Evolutionary conservation across 1,140 invertebrate species (phyloP).

Genomic region (Nautilus pompilius): DNA sequence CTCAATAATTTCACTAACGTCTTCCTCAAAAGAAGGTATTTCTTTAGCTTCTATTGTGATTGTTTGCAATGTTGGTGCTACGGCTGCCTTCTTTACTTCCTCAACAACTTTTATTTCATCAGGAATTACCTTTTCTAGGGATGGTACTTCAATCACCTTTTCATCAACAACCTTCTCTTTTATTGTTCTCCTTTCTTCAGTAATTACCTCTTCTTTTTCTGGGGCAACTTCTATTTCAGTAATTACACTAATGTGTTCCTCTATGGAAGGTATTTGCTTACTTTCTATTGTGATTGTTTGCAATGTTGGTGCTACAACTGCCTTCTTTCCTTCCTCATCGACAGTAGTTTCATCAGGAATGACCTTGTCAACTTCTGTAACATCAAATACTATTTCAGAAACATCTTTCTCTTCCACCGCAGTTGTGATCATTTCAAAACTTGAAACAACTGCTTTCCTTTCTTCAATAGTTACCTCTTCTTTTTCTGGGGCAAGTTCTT

Average conservation of each 20-base stretch:
- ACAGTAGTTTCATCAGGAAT: conserved; percentile 1
- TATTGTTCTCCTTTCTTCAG: not conserved
- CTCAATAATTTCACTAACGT: no score
- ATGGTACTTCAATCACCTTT: no score
- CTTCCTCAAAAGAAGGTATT: no score
- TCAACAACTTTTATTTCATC: no score
- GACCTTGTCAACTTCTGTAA: conserved; percentile 3
- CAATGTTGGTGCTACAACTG: no score
- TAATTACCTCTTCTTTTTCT: not conserved
- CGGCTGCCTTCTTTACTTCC: no score
- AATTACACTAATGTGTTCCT: not conserved
- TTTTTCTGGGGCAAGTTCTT: not conserved
- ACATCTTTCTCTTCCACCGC: conserved; percentile 3
- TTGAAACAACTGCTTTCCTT: not conserved
- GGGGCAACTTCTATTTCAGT: not conserved
- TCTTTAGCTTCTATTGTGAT: no score
- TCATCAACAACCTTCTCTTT: no score
- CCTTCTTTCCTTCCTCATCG: no score
- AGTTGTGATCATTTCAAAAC: not conserved
- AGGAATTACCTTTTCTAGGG: no score
- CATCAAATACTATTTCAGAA: conserved; percentile 4
- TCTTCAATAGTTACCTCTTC: not conserved
- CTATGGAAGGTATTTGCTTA: not conserved
- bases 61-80: no score
- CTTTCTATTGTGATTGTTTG: not conserved